These are phyloP conservation scores for Chunga burmeisteri DNA, from an alignment of 2,113 vertebrate genomes.

Conservation along the genomic window DNA sequence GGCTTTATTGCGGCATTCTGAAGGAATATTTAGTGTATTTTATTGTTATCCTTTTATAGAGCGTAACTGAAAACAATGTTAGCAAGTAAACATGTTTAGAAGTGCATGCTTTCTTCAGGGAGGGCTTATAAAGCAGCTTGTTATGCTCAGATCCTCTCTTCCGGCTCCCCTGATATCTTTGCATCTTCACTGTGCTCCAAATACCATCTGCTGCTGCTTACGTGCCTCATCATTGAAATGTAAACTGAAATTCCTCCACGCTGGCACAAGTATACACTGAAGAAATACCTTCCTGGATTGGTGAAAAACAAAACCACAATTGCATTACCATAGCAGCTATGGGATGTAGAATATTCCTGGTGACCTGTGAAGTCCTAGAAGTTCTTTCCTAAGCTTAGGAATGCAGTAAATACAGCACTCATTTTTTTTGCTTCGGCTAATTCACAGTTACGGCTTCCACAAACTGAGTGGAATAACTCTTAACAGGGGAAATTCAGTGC, in stretches of 20 bases:
- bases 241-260: conserved; percentile 45
- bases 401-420: background rate
- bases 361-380: background rate
- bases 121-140: background rate
- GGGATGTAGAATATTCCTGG: background rate
- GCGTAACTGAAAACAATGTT: background rate
- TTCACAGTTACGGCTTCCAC: background rate
- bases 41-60: background rate
- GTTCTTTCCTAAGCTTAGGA: background rate
- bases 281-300: background rate
- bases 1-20: background rate
- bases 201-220: conserved; percentile 52
- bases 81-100: background rate
- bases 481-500: background rate
- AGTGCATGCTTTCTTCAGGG: background rate
- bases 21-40: background rate
- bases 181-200: conserved; percentile 2
- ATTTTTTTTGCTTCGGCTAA: background rate
- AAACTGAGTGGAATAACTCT: conserved; percentile 13
- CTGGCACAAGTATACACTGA: background rate
- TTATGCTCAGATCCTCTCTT: background rate
- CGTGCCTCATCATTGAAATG: conserved; percentile 14
- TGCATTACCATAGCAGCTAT: background rate
- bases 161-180: conserved; percentile 34
- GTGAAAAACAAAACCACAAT: background rate